Evolutionary conservation across 2,113 vertebrate species (phyloP).

Genomic region (Chamaetylas fuelleborni): DNA sequence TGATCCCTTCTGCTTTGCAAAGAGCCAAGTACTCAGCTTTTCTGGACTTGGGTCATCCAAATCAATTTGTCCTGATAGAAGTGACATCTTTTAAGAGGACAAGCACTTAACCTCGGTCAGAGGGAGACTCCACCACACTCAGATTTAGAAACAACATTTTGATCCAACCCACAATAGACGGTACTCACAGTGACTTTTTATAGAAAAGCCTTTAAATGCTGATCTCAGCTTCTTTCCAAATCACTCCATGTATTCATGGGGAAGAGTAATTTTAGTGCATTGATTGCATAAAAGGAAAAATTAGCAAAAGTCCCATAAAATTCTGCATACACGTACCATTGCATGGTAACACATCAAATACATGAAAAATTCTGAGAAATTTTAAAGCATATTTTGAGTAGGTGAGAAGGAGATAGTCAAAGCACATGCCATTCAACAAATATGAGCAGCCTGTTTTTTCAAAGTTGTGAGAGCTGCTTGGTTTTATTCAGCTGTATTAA

Average conservation of each 20-base stretch:
- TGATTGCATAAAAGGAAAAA: background rate
- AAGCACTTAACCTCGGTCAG: background rate
- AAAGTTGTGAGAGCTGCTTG: background rate
- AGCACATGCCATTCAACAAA: background rate
- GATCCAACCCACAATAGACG: background rate
- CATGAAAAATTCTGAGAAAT: background rate
- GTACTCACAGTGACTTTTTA: background rate
- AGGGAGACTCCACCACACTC: background rate
- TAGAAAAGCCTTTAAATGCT: background rate
- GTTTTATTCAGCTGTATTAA: background rate
- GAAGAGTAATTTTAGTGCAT: background rate
- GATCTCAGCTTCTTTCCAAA: background rate
- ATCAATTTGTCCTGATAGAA: background rate
- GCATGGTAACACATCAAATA: background rate
- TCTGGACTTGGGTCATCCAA: background rate
- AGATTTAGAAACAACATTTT: background rate
- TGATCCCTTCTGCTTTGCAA: background rate
- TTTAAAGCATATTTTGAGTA: background rate
- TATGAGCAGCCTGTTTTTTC: background rate
- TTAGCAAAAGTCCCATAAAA: accelerated
- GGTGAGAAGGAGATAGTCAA: background rate
- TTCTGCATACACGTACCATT: background rate
- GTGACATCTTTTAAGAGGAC: background rate
- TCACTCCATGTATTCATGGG: background rate
- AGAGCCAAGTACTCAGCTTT: background rate